Evolutionary conservation across 2,888 invertebrate species (phyloP), one percentile per base, ranked within the genome.

Genomic region (Meganola albula): DNA sequence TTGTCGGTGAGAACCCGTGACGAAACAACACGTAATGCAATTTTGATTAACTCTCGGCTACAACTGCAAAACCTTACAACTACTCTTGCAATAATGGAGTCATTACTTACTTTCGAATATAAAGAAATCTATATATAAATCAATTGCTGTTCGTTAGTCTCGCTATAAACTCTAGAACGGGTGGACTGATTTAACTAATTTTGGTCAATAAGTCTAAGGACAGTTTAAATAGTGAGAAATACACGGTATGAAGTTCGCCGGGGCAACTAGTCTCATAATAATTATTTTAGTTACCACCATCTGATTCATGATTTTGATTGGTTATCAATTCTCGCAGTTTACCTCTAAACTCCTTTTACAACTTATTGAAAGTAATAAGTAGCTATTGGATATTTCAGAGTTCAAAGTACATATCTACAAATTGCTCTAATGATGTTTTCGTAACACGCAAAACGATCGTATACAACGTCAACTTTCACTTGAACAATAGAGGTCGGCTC

Each of bases 21-120:
- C 76, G 65, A 73, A 75, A 67, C 52, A 63, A 64, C 64, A 58
- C 61, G 66, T 79, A 82, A 84, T 83, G 76, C 73, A 79, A 74
- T 79, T 83, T 78, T 79, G 82, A 84, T 84, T 74, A 75, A 74
- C 72, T 70, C 48, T 60, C 50, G 50, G 55, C 10, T 8, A 16
- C 57, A 55, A 62, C 55, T 60, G 54, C 58, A 61, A 61, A 56
- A 53, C 53, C 50, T 48, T 47, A 59, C 64, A 67, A 69, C 65
- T 64, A 59, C 57, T 48, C 50, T 53, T 38, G 43, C 58, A 52
- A 60, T 58, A 63, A 75, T 74, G 64, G 66, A 77, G 69, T 76
- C 72, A 76, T 79, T 77, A 75, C 61, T 65, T 62, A 58, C n/a
- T n/a, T n/a, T n/a, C n/a, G n/a, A n/a, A n/a, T n/a, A n/a, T n/a